Percentiles rank a stretch among this genome's conserved stretches.
These are phyloP conservation scores for Sitodiplosis mosellana DNA, from an alignment of 1,140 invertebrate genomes.

Conservation along the genomic window DNA sequence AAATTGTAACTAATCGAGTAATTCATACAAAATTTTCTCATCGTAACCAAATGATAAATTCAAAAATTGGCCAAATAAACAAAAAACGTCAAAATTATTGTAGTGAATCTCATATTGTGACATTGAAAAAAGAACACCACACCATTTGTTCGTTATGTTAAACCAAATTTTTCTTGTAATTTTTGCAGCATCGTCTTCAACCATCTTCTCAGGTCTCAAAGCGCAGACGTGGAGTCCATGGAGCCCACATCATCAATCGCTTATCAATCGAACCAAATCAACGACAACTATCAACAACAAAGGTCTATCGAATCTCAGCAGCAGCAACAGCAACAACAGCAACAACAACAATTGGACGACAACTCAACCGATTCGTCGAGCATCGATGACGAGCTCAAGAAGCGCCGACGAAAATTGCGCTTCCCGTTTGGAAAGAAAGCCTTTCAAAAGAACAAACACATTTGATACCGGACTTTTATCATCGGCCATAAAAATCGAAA, in stretches of 20 bases:
- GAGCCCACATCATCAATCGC: conserved; percentile 4
- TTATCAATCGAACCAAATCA: conserved; percentile 2
- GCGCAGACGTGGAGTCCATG: conserved; percentile 29
- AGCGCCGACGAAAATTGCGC: conserved; percentile 21
- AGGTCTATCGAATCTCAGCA: background rate
- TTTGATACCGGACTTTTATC: too few species aligned
- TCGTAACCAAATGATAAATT: too few species aligned
- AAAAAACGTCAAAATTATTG: too few species aligned
- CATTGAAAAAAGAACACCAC: too few species aligned
- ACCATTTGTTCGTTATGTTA: too few species aligned
- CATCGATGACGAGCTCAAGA: conserved; percentile 21
- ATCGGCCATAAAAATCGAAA: too few species aligned
- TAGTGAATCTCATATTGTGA: too few species aligned
- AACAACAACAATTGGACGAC: conserved; percentile 16
- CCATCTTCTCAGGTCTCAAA: conserved; percentile 16
- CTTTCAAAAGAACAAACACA: background rate
- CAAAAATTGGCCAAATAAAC: too few species aligned
- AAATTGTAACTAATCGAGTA: too few species aligned
- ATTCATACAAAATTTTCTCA: too few species aligned
- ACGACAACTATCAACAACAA: background rate
- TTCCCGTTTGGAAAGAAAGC: conserved; percentile 20
- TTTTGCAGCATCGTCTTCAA: conserved; percentile 12
- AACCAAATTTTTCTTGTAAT: background rate
- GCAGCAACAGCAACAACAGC: background rate
- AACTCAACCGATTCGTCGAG: conserved; percentile 24